These are phyloP conservation scores for Tenthredo amoena DNA, from an alignment of 2,888 invertebrate genomes.

Conservation along the genomic window DNA sequence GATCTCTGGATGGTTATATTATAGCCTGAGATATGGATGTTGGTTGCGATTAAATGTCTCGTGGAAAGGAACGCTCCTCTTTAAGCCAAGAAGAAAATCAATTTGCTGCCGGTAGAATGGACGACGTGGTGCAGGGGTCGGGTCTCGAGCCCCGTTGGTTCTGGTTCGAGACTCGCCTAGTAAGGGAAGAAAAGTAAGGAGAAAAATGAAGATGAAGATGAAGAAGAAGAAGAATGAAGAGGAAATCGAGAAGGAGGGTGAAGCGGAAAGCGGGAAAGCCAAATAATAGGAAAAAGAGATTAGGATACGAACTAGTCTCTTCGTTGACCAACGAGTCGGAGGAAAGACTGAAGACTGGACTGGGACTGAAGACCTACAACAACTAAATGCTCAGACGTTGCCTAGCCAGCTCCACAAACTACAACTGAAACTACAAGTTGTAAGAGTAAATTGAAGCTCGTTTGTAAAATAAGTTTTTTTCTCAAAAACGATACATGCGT, in stretches of 20 bases:
- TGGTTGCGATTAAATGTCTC: conserved; percentile 10
- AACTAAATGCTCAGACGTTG: conserved; percentile 40
- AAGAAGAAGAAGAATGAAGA: neutral
- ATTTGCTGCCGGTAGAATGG: conserved; percentile 61
- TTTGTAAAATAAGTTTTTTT: neutral
- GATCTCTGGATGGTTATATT: neutral
- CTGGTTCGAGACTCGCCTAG: neutral
- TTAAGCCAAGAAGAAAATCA: conserved; percentile 71
- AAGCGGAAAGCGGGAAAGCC: neutral
- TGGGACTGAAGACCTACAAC: conserved; percentile 34
- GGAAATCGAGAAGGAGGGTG: neutral
- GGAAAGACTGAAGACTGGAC: neutral
- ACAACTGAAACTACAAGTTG: neutral
- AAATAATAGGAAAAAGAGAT: conserved; percentile 23
- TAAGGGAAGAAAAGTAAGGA: neutral
- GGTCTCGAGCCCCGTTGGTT: neutral
- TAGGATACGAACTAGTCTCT: conserved; percentile 10
- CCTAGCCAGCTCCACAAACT: neutral
- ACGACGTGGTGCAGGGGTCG: conserved; percentile 41
- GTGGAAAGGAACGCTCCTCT: conserved; percentile 61
- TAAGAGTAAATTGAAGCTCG: neutral
- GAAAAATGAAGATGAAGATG: neutral
- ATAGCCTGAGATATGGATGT: neutral
- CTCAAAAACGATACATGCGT: too few relatives aligned
- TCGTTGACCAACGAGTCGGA: neutral